Evolutionary conservation across 2,888 invertebrate species (phyloP).

Genomic region (Campoletis raptor): DNA sequence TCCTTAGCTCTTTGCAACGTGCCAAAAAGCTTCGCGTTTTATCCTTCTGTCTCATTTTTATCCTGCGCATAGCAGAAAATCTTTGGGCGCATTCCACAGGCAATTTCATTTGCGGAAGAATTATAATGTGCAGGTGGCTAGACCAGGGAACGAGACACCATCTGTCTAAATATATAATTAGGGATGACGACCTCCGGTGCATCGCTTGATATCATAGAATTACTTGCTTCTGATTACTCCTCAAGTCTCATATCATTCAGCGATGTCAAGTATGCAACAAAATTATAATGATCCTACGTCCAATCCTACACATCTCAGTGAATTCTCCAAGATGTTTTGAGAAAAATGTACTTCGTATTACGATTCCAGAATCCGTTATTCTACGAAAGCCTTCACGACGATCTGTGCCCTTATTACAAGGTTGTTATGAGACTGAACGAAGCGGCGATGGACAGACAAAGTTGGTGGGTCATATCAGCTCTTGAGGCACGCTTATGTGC

Average conservation of each 20-base stretch:
- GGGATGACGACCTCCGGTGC: constrained; percentile 3
- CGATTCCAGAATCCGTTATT: constrained; percentile 63
- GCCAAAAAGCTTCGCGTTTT: constrained; percentile 58
- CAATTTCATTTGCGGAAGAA: constrained; percentile 29
- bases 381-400: constrained; percentile 53
- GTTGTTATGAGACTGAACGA: constrained; percentile 77
- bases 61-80: constrained; percentile 15
- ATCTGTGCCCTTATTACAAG: constrained; percentile 77
- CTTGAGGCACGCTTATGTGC: constrained; percentile 16
- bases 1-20: constrained; percentile 28
- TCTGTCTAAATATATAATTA: constrained; percentile 22
- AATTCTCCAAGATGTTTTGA: constrained; percentile 28
- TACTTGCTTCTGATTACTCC: not conserved
- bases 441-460: constrained; percentile 36
- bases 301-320: constrained; percentile 9
- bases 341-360: constrained; percentile 69
- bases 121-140: constrained; percentile 37
- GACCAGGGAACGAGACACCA: constrained; percentile 3
- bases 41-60: constrained; percentile 37
- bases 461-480: constrained; percentile 31
- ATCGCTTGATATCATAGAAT: not conserved
- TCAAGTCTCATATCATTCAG: not conserved
- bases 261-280: not conserved
- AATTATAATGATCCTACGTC: not conserved
- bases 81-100: constrained; percentile 15